A percentile compares a stretch with the other conserved stretches of the same genome.
These are phyloP conservation scores for Ostrea denselamellosa DNA, from an alignment of 1,140 invertebrate species.

Conservation along the genomic window DNA sequence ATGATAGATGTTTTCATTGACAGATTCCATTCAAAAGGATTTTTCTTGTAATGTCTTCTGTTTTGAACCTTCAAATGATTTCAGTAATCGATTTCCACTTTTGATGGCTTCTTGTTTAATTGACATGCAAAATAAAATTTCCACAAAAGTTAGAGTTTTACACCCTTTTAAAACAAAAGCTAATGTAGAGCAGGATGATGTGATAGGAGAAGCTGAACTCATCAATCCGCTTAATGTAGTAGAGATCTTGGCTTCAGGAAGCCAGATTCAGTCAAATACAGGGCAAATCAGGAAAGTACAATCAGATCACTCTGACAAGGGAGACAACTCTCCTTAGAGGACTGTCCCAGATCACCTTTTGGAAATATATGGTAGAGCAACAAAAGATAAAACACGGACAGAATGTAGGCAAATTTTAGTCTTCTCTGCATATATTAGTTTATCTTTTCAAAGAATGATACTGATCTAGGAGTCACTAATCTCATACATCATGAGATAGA, in stretches of 20 bases:
- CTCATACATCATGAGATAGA: conserved; percentile 16
- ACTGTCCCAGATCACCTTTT: not conserved
- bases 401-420: not conserved
- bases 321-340: not conserved
- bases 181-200: not conserved
- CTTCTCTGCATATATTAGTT: conserved; percentile 36
- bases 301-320: not conserved
- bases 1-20: conserved; percentile 49
- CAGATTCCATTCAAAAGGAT: not conserved
- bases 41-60: not conserved
- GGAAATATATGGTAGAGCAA: not conserved
- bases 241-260: too few species aligned
- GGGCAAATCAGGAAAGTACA: not conserved
- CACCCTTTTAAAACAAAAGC: conserved; percentile 12
- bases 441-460: conserved; percentile 40
- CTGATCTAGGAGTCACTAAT: conserved; percentile 43
- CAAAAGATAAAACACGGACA: not conserved
- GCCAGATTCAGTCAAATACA: too few species aligned
- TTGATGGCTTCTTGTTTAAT: conserved; percentile 20
- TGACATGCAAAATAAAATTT: not conserved
- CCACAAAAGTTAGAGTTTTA: not conserved
- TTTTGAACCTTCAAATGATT: conserved; percentile 10
- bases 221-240: not conserved
- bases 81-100: not conserved
- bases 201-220: conserved; percentile 16